Base-by-base conservation (phyloP, 1,140 invertebrate genomes). In the Drosophila simulans region DNA sequence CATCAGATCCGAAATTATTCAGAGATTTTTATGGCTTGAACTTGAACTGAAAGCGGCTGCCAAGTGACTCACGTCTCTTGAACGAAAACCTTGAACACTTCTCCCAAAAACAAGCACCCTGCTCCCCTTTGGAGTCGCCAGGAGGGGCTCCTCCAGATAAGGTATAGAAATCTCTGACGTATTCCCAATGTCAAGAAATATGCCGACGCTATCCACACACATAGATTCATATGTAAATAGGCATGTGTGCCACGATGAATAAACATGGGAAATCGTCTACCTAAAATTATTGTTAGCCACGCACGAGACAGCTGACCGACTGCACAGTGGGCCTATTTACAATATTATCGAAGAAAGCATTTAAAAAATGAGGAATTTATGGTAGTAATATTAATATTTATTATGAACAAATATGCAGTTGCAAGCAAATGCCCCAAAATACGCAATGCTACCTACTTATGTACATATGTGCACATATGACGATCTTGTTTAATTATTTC, bases 231-330 rank as follows among this genome's bases (percentile, higher is more conserved):
- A 69, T 27, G 69, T 57, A 62, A 37, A 70, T 35, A n/a, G 10
- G 35, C 42, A 40, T 48, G 43, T 70, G 63, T 66, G 59, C 25
- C 43, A 31, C 35, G 12, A 70, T 71, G 65, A 70, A 68, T 68
- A 66, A 70, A 70, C 52, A 70, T 71, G 25, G n/a, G 42, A 20
- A 70, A 40, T 20, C 34, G 27, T 70, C 65, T 56, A 53, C 42
- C 25, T 31, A 15, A 76, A 53, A 76, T 58, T 54, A 76, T 75
- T 53, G 20, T 46, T 17, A 42, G 53, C 27, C 72, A 76, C 72
- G 72, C 71, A 76, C n/a, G 35, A 5, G 53, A 76, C 72, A 76
- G 72, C 72, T 76, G 72, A 76, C 39, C n/a, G 72, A 76, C 39
- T 12, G 39, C 31, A 52, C 49, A 12, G 49, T 52, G 49, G 15